These are phyloP conservation scores for Antennarius maculatus DNA, from an alignment of 2,797 vertebrate genomes.

Conservation along the genomic window DNA sequence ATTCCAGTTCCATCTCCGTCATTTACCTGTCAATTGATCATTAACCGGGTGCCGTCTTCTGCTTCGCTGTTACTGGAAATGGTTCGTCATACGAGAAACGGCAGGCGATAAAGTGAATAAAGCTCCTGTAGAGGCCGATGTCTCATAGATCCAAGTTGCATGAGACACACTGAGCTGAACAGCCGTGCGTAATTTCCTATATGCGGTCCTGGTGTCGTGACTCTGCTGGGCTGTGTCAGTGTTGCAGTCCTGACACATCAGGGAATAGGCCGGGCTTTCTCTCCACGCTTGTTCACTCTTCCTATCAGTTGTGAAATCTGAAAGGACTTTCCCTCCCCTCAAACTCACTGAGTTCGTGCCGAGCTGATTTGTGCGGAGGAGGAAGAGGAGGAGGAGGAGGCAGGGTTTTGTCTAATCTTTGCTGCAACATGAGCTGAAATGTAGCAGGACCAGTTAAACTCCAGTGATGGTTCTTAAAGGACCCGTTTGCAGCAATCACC, in stretches of 20 bases:
- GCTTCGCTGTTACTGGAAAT: conserved; percentile 45
- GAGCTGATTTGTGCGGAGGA: conserved; percentile 47
- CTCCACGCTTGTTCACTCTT: conserved; percentile 49
- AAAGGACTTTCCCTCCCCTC: conserved; percentile 39
- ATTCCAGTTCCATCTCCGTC: conserved; percentile 77
- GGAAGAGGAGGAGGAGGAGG: conserved; percentile 27
- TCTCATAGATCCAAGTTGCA: conserved; percentile 36
- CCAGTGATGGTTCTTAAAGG: conserved; percentile 28
- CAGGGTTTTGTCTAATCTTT: conserved; percentile 49
- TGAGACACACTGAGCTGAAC: conserved; percentile 48
- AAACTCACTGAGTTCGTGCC: conserved; percentile 29
- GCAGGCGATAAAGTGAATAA: conserved; percentile 54
- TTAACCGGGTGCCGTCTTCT: conserved; percentile 40
- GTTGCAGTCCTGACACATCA: conserved; percentile 66
- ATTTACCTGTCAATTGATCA: conserved; percentile 53
- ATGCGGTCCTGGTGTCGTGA: conserved; percentile 54
- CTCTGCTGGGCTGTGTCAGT: conserved; percentile 42
- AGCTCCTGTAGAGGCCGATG: conserved; percentile 24
- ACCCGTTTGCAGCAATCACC: conserved; percentile 11
- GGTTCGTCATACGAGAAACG: conserved; percentile 65
- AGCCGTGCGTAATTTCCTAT: conserved; percentile 64
- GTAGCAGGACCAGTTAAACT: conserved; percentile 23
- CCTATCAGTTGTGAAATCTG: conserved; percentile 68
- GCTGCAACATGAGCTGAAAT: conserved; percentile 41
- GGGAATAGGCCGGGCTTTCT: conserved; percentile 38